These are phyloP conservation scores for Drosophila truncata DNA, from an alignment of 1,140 invertebrate species.

Conservation along the genomic window DNA sequence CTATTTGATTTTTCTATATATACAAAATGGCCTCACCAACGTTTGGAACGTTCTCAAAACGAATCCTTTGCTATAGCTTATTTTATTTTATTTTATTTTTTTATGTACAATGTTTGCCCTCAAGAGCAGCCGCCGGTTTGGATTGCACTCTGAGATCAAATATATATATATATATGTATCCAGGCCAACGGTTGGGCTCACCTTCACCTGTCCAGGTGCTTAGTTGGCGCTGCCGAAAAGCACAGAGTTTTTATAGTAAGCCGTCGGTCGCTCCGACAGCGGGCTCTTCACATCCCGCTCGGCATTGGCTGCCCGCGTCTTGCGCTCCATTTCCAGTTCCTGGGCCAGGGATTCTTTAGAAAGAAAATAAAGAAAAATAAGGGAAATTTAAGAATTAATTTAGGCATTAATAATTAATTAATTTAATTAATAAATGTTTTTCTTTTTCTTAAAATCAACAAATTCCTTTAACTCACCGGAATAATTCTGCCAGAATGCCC, in stretches of 20 bases:
- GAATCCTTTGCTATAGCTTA: slow-evolving; percentile 1
- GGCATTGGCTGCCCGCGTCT: slow-evolving; percentile 91
- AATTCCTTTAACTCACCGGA: slow-evolving; percentile 88
- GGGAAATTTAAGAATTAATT: neutral
- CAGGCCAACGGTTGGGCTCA: slow-evolving; percentile 15
- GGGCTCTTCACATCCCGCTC: slow-evolving; percentile 94
- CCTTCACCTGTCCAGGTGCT: slow-evolving; percentile 60
- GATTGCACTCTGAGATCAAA: slow-evolving; percentile 85
- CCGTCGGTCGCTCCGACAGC: slow-evolving; percentile 90
- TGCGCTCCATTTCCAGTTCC: slow-evolving; percentile 94
- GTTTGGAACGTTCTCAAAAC: slow-evolving; percentile 59
- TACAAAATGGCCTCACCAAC: slow-evolving; percentile 59
- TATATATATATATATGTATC: slow-evolving; percentile 33
- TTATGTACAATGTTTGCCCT: slow-evolving; percentile 33
- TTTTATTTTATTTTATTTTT: slow-evolving; percentile 6
- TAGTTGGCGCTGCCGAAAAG: slow-evolving; percentile 94
- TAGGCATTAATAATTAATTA: neutral
- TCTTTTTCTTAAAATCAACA: too few species aligned
- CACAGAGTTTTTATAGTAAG: slow-evolving; percentile 94
- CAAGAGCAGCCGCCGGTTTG: slow-evolving; percentile 41
- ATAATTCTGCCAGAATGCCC: slow-evolving; percentile 95
- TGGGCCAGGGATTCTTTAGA: slow-evolving; percentile 92
- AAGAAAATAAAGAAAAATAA: slow-evolving; percentile 18
- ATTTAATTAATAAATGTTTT: neutral
- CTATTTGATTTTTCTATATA: slow-evolving; percentile 34